Base-by-base conservation (phyloP, 2,888 invertebrate genomes). In the Graphium colonna region DNA sequence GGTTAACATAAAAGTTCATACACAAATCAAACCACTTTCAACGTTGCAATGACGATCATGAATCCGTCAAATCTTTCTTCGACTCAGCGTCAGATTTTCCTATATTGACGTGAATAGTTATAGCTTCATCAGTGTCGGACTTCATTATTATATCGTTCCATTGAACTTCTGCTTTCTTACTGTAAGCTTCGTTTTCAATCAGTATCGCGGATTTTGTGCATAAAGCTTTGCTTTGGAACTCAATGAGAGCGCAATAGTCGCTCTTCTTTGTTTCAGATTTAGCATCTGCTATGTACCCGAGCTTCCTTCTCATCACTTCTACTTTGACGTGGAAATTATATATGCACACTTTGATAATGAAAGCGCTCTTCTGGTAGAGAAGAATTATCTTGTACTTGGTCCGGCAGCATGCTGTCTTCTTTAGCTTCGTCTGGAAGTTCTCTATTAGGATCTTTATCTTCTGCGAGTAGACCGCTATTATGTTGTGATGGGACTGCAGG, bases 371-470 rank as follows among this genome's bases (percentile, higher is more conserved):
- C 57, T 88, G 82, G 55, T 87, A 79, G 0, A 90, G 72, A 1
- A 90, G 60, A 5, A 88, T 75, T 18, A 90, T 87, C 64, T 89
- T 89, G 70, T 90, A 90, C 59, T 90, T 90, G 0, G 89, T 87
- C 67, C 85, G 70, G 60, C 87, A 87, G 67, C 84, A 89, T 1
- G 88, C 88, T 1, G 89, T 88, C 58, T 86, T 86, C 65, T 85
- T 88, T 21, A 90, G 73, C 55, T 89, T 90, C 0, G 83, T 83
- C 62, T 88, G 86, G 71, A 90, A 89, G 69, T 88, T 88, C 63
- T 88, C 89, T 61, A 90, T 87, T 43, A 88, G 70, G 60, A 90
- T 88, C 57, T 88, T 89, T 59, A 89, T 88, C 67, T 87, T 89
- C 58, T 87, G 86, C 0, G 90, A 86, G 69, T 88, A 87, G 44